Conservation (phyloP, 2,113 vertebrate genomes). For the Eudyptes chrysolophus region DNA sequence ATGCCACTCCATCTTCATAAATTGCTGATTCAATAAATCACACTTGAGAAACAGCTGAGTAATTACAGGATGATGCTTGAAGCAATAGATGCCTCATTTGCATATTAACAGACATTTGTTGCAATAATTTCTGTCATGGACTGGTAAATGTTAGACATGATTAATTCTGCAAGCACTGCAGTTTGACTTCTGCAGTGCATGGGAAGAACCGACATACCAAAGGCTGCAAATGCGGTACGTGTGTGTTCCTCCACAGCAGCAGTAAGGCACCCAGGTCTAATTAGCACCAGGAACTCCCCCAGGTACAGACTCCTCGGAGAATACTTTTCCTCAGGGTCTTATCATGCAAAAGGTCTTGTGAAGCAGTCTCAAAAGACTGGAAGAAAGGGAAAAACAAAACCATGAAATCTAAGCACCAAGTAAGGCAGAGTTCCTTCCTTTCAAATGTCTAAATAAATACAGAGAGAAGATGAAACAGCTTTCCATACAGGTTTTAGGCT, state of each 20-base stretch:
- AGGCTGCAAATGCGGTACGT: neutral
- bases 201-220: neutral
- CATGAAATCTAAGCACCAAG: neutral
- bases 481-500: neutral
- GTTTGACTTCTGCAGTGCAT: slow-evolving; percentile 29
- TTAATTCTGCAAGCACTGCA: slow-evolving; percentile 46
- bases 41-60: slow-evolving; percentile 69
- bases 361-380: neutral
- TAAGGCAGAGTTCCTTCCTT: neutral
- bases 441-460: neutral
- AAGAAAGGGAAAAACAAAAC: neutral
- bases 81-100: slow-evolving; percentile 59
- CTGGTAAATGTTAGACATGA: slow-evolving; percentile 55
- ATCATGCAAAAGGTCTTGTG: neutral
- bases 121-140: slow-evolving; percentile 66
- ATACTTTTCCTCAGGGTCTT: neutral
- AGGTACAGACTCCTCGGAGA: neutral
- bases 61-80: slow-evolving; percentile 66
- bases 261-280: neutral
- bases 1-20: slow-evolving; percentile 64
- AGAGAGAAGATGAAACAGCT: neutral
- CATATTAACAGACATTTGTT: slow-evolving; percentile 72
- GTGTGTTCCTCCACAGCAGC: neutral
- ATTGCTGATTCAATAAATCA: slow-evolving; percentile 78
- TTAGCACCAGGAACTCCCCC: neutral